phyloP scores from a whole-genome alignment of 2,797 vertebrate genomes.

The Scyliorhinus canicula region DNA sequence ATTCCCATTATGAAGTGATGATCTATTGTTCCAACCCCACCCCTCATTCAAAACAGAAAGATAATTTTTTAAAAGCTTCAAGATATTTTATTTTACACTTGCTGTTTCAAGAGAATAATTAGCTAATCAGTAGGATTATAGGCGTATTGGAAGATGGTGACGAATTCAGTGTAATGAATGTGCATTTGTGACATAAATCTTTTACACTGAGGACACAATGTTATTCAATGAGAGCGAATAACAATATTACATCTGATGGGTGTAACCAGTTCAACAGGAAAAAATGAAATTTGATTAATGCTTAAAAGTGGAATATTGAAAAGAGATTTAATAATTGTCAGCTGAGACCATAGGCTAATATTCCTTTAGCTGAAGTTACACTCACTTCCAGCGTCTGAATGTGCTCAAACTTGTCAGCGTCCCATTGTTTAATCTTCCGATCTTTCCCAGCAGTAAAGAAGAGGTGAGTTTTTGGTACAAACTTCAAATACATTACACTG shows the following conservation, averaged over 20 bases:
- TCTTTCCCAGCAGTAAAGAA: slow-evolving; percentile 97
- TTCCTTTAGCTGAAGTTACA: neutral
- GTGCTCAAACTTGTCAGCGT: slow-evolving; percentile 90
- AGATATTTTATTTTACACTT: neutral
- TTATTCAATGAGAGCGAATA: neutral
- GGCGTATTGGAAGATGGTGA: neutral
- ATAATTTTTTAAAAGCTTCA: neutral
- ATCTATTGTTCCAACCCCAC: neutral
- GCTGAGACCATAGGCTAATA: neutral
- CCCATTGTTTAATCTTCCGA: slow-evolving; percentile 92
- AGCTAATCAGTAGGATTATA: neutral
- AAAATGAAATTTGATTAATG: neutral
- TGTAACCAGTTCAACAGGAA: neutral
- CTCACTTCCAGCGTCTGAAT: slow-evolving; percentile 91
- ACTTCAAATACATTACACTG: slow-evolving; percentile 93
- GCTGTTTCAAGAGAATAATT: neutral
- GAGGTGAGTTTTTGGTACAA: slow-evolving; percentile 90
- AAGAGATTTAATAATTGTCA: neutral
- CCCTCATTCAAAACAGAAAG: neutral
- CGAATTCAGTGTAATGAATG: too few relatives aligned
- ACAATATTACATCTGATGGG: neutral
- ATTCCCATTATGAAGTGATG: neutral
- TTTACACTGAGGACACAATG: neutral
- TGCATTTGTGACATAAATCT: neutral
- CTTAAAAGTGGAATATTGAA: neutral